Conservation (phyloP, 2,888 invertebrate species). For the Phanerotoma sp. region DNA sequence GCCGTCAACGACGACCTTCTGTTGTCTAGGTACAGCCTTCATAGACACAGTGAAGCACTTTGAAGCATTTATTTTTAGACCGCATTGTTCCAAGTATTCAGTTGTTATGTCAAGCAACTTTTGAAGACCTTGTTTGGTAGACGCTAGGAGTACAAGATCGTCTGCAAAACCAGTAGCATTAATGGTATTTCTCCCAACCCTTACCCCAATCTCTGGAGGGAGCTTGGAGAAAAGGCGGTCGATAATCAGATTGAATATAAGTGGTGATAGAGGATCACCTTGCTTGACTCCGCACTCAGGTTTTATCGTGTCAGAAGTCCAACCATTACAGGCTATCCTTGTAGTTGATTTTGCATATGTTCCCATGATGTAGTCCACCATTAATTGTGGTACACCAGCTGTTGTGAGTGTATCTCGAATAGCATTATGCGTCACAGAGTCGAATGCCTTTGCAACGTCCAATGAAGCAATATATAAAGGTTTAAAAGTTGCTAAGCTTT, state of each 20-base stretch:
- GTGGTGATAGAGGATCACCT: conserved; percentile 34
- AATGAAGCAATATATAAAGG: conserved; percentile 27
- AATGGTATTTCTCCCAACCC: conserved; percentile 1
- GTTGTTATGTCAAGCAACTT: neutral
- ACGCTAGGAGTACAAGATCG: conserved; percentile 27
- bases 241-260: conserved; percentile 30
- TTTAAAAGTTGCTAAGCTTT: conserved; percentile 9
- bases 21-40: neutral
- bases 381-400: conserved; percentile 9
- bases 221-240: conserved; percentile 16
- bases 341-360: too few species aligned
- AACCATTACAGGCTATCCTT: neutral
- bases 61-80: conserved; percentile 11
- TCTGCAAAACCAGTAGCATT: conserved; percentile 34
- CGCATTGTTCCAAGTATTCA: conserved; percentile 10
- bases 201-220: conserved; percentile 18
- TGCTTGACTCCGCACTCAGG: conserved; percentile 32
- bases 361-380: conserved; percentile 26
- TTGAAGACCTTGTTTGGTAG: conserved; percentile 23
- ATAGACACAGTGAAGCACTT: conserved; percentile 2
- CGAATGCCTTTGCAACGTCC: conserved; percentile 30
- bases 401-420: conserved; percentile 1
- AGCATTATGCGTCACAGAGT: conserved; percentile 25
- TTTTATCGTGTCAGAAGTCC: conserved; percentile 17
- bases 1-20: conserved; percentile 13